These are phyloP conservation scores for Thereva unica DNA, from an alignment of 2,888 invertebrate species.

Conservation along the genomic window DNA sequence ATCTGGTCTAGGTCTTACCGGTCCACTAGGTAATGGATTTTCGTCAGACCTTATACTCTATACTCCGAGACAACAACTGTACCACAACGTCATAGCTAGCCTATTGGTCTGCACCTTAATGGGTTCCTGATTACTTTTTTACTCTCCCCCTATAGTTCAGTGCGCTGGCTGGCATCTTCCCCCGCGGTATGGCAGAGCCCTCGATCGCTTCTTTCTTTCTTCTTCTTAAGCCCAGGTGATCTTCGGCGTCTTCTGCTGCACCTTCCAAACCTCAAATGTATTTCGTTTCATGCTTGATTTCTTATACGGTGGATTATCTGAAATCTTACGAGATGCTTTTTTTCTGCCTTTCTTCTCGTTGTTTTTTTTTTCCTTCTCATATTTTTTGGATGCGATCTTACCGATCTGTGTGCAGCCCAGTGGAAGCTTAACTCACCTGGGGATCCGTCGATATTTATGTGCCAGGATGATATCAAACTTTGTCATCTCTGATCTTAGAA, in stretches of 20 bases:
- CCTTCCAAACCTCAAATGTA: conserved; percentile 31
- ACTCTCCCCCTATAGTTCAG: conserved; percentile 6
- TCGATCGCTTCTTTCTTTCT: conserved; percentile 4
- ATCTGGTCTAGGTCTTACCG: conserved; percentile 12
- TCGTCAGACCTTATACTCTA: conserved; percentile 9
- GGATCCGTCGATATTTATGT: conserved; percentile 17
- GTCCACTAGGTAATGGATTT: conserved; percentile 20
- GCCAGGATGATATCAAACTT: conserved; percentile 25
- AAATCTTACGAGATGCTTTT: conserved; percentile 31
- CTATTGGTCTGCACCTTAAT: conserved; percentile 38
- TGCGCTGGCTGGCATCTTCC: neutral
- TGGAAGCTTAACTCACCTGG: neutral
- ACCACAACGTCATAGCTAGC: conserved; percentile 16
- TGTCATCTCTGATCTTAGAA: conserved; percentile 27
- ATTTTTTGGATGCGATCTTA: conserved; percentile 13
- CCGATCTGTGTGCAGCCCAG: neutral
- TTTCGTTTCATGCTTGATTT: conserved; percentile 42
- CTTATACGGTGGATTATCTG: conserved; percentile 39
- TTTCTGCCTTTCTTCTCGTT: conserved; percentile 21
- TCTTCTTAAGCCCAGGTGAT: neutral
- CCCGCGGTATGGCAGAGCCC: neutral
- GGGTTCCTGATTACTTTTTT: conserved; percentile 39
- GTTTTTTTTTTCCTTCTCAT: conserved; percentile 21
- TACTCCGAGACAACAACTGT: conserved; percentile 20
- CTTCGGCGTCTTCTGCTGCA: conserved; percentile 12